Base-by-base conservation (phyloP, 1,140 invertebrate species). In the Listronotus bonariensis region DNA sequence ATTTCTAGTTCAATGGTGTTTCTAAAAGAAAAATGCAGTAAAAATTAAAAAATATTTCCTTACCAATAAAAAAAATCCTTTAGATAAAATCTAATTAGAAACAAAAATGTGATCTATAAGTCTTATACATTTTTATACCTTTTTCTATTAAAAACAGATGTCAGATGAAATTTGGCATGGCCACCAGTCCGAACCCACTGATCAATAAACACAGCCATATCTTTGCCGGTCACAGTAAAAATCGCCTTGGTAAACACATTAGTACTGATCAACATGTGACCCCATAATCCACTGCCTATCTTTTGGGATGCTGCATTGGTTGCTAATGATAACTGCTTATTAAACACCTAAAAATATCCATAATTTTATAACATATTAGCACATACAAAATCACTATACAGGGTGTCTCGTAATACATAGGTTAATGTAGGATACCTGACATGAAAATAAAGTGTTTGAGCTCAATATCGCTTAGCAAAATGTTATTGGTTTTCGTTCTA, bases 1-100 rank as follows among this genome's bases (percentile, higher is more conserved):
- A 99, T 91, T 83, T 99, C 97, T 60, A 99, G 79, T 79, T 99
- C 97, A 3, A 99, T 92, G 11, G 96, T 97, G 80, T 99, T 99
- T 74, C 96, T 88, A 55, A 12, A 14, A 1, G 10, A 41, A 14
- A 41, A 14, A 41, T 14, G 7, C 3, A 48, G 7, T 11, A 12
- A 12, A 41, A 26, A 26, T 26, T 26, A 26, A 5, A 26, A 26
- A 26, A 26, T n/a, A 5, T 26, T 26, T 26, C 1, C 20, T 26
- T 26, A 5, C 20, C 5, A 26, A 1, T n/a, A n/a, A 26, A 26
- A 1, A 26, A 26, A 26, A 26, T 26, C 5, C 1, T 26, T 5
- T 26, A 5, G 20, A 26, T 26, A 26, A 26, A 26, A 26, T 26
- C 1, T 26, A 26, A 26, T 5, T 26, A 26, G 5, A 26, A 26